Base-by-base conservation (phyloP, 2,113 vertebrate species). In the Labeo catla region DNA sequence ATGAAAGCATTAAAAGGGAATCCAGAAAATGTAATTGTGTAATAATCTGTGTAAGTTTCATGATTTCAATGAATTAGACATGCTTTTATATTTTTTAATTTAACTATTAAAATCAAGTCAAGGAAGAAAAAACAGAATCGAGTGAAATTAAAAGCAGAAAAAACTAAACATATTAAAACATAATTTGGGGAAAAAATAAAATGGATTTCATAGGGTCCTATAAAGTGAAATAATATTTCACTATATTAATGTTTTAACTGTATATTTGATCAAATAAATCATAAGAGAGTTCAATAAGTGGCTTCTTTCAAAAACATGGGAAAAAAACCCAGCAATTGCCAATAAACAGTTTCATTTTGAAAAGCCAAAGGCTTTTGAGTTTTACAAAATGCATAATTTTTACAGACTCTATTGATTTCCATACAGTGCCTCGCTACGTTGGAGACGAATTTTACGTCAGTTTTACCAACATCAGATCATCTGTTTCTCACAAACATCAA, bases 401-500 rank as follows among this genome's bases (percentile, higher is more conserved):
- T 52, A 28, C n/a, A 65, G 13, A 49, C 59, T 9, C 39, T 81
- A 11, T 43, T 49, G 79, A 28, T 83, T 52, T 83, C 10, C 61
- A 68, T 15, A 50, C 43, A 47, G 54, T 19, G 43, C 45, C 79
- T 66, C 1, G 39, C 15, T 45, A n/a, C 8, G 13, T 65, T 59
- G 57, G 50, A 43, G 63, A 77, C 1, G 13, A 52, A 16, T 72
- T 68, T 39, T 47, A 36, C 81, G 9, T 83, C 72, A 84, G 15
- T 45, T 76, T 65, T 70, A 65, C 70, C 61, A 72, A 82, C 70
- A 52, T 77, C 76, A 72, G 77, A 65, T 89, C 86, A 87, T 85
- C 61, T 87, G 77, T 87, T 89, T 89, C 81, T 83, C 80, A 74
- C 87, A 73, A 84, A 74, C 81, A 72, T 87, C 34, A 87, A 82